Evolutionary conservation across 1,140 invertebrate species (phyloP).

Genomic region (Potamilus streckersoni): DNA sequence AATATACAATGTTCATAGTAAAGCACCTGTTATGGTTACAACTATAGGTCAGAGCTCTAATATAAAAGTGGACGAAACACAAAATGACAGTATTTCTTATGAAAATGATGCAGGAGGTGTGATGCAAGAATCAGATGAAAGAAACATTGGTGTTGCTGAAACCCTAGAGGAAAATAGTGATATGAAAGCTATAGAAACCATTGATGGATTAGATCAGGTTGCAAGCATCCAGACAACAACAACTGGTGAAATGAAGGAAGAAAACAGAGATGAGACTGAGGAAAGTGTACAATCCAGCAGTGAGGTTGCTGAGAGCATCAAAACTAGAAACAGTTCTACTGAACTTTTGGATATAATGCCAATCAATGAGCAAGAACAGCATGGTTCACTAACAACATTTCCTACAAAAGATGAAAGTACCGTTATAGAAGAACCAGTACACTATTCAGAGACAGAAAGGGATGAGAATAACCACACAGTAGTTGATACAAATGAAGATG

Average conservation of each 20-base stretch:
- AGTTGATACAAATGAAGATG: conserved; percentile 1
- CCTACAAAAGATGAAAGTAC: background rate
- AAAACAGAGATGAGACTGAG: conserved; percentile 1
- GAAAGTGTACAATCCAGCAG: conserved; percentile 5
- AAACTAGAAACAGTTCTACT: background rate
- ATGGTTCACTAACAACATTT: background rate
- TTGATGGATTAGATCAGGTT: conserved; percentile 16
- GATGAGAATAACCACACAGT: background rate
- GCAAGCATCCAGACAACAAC: conserved; percentile 9
- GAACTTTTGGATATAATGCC: background rate
- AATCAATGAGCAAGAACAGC: background rate
- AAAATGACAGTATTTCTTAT: background rate
- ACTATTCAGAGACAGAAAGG: background rate
- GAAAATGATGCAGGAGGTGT: background rate
- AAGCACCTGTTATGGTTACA: too few relatives aligned
- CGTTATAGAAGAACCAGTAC: background rate
- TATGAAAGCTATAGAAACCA: conserved; percentile 5
- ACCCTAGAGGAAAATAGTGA: background rate
- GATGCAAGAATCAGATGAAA: background rate
- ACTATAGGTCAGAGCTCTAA: too few relatives aligned
- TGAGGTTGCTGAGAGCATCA: background rate
- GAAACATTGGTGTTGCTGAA: background rate
- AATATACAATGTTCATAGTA: too few relatives aligned
- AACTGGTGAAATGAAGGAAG: conserved; percentile 1
- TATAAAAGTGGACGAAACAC: background rate